Base-by-base conservation (phyloP, 2,888 invertebrate species). In the Caenorhabditis sinica region DNA sequence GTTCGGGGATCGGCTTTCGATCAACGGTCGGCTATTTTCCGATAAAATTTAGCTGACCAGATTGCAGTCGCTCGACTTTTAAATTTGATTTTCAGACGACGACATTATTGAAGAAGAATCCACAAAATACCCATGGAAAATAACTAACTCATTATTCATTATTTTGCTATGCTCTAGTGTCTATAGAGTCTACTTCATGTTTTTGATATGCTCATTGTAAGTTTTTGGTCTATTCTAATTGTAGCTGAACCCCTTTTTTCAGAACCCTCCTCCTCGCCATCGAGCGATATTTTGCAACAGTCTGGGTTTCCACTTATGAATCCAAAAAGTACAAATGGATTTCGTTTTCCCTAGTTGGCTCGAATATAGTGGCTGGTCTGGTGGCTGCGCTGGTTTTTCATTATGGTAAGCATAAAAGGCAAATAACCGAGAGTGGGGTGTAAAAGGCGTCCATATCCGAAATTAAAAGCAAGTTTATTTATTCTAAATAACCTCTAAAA, bases 251-350 rank as follows among this genome's bases (percentile, higher is more conserved):
- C 30, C 20, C n/a, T 30, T 2, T 43, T 51, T 73, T 60, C 58
- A 76, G 75, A 17, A 65, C 66, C 0, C 30, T 76, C 0, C 15
- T 68, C 1, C 25, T 76, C 0, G 75, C 75, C 15, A 25, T 76
- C 13, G 75, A 76, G 36, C 13, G 75, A 15, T 76, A 68, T 49
- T 68, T 76, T 36, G 75, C 75, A 13, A 76, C 75, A 1, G 43
- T 76, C 8, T 60, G 66, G 66, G 68, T 76, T 8, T 56, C 66
- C 3, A 60, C 61, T 13, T 82, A 82, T 63, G 60, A 53, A 56
- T 30, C 43, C 25, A 75, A 68, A 30, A 30, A 61, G 6, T 20
- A 74, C 23, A 82, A 74, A 45, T 75, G 61, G 74, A 30, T 76
- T n/a, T 76, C 75, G 23, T 23, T 68, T 0, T 9, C 68, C 11